Conservation (phyloP, 1,140 invertebrate genomes). For the Magallana ariakensis region DNA sequence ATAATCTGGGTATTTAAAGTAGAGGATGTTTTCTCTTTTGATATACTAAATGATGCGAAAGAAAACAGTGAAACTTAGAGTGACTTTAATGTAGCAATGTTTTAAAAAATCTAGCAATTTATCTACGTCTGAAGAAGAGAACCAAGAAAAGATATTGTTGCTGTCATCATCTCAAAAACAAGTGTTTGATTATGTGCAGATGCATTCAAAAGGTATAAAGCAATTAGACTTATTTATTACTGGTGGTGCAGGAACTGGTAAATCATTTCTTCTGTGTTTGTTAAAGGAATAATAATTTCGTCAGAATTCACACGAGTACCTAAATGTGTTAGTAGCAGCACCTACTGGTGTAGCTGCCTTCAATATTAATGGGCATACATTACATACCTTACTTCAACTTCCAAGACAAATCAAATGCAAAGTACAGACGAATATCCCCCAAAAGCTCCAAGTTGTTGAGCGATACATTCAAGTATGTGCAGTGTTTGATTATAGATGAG, state of each 20-base stretch:
- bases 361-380: too few species aligned
- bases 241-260: conserved; percentile 34
- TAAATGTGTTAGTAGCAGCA: conserved; percentile 20
- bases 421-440: too few species aligned
- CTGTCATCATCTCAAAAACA: neutral
- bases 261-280: too few species aligned
- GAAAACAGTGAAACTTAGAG: neutral
- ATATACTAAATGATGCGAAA: neutral
- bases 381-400: too few species aligned
- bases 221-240: neutral
- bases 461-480: too few species aligned
- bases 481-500: too few species aligned
- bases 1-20: neutral
- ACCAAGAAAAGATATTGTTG: conserved; percentile 7
- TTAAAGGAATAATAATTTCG: neutral
- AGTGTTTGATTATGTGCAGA: conserved; percentile 9
- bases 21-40: conserved; percentile 1
- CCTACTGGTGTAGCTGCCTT: conserved; percentile 35
- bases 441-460: too few species aligned
- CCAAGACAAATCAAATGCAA: too few species aligned
- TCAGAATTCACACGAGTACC: conserved; percentile 11
- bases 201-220: neutral
- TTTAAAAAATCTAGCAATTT: neutral
- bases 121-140: neutral
- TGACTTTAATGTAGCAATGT: neutral